phyloP scores from a whole-genome alignment of 2,113 vertebrate species.

The Engraulis encrasicolus region DNA sequence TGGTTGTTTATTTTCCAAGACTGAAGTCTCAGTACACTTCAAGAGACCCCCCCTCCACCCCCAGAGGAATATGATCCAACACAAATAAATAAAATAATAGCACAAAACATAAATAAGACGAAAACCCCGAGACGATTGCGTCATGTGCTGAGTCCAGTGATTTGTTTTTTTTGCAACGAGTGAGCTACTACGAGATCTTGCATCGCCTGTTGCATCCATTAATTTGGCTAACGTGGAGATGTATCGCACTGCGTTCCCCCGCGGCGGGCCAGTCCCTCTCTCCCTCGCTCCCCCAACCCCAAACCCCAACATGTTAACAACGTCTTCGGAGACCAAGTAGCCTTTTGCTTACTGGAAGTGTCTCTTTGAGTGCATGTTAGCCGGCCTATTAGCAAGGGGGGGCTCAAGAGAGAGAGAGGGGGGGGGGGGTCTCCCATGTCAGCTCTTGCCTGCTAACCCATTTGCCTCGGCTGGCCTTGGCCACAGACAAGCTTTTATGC shows the following conservation, averaged over 20 bases:
- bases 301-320: slow-evolving; percentile 75
- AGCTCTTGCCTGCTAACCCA: slow-evolving; percentile 61
- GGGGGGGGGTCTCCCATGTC: slow-evolving; percentile 62
- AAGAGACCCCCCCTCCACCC: neutral
- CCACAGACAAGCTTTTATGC: slow-evolving; percentile 70
- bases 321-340: slow-evolving; percentile 72
- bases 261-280: no score
- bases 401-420: no score
- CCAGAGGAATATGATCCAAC: neutral
- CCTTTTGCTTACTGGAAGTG: slow-evolving; percentile 72
- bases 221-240: slow-evolving; percentile 72
- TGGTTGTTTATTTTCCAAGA: slow-evolving; percentile 38
- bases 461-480: slow-evolving; percentile 69
- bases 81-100: no score
- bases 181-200: slow-evolving; percentile 56
- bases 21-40: neutral
- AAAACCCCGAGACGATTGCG: slow-evolving; percentile 42
- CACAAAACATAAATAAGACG: no score
- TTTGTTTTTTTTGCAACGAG: no score
- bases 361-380: slow-evolving; percentile 62
- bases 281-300: slow-evolving; percentile 60
- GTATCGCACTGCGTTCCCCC: slow-evolving; percentile 42
- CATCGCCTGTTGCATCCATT: slow-evolving; percentile 69
- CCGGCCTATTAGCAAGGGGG: slow-evolving; percentile 43
- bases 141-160: slow-evolving; percentile 60